phyloP scores from a whole-genome alignment of 2,888 invertebrate genomes.

The Diarsia mendica region DNA sequence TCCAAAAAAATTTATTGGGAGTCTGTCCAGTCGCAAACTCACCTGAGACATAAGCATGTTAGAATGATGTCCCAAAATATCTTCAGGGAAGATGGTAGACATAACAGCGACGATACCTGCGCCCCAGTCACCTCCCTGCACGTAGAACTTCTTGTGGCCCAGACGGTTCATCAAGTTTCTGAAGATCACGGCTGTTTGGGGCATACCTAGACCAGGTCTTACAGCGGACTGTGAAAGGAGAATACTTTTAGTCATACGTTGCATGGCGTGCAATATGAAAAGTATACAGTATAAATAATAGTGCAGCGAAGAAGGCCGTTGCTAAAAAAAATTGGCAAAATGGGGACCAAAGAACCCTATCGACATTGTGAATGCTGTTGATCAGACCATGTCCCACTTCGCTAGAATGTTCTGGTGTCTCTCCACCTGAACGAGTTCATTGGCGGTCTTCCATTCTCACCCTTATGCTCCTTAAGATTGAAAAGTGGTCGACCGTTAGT shows the following conservation, averaged over 20 bases:
- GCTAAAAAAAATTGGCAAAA: not conserved
- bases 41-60: constrained; percentile 74
- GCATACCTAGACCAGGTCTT: constrained; percentile 90
- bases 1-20: not conserved
- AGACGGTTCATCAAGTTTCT: constrained; percentile 93
- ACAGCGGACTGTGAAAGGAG: constrained; percentile 83
- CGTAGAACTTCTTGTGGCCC: constrained; percentile 91
- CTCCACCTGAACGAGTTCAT: too few species aligned
- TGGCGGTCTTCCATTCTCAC: too few species aligned
- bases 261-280: not conserved
- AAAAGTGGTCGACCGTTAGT: not conserved
- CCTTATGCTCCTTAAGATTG: too few species aligned
- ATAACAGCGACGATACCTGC: constrained; percentile 91
- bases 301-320: not conserved
- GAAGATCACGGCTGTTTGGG: constrained; percentile 90
- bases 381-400: not conserved
- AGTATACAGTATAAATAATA: not conserved
- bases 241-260: not conserved
- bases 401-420: not conserved
- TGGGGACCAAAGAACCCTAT: not conserved
- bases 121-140: constrained; percentile 96
- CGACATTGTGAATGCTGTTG: not conserved
- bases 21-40: constrained; percentile 9
- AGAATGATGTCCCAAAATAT: constrained; percentile 86
- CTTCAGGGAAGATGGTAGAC: constrained; percentile 84